phyloP scores from a whole-genome alignment of 2,113 vertebrate species.

The Epinephelus cyanopodus region DNA sequence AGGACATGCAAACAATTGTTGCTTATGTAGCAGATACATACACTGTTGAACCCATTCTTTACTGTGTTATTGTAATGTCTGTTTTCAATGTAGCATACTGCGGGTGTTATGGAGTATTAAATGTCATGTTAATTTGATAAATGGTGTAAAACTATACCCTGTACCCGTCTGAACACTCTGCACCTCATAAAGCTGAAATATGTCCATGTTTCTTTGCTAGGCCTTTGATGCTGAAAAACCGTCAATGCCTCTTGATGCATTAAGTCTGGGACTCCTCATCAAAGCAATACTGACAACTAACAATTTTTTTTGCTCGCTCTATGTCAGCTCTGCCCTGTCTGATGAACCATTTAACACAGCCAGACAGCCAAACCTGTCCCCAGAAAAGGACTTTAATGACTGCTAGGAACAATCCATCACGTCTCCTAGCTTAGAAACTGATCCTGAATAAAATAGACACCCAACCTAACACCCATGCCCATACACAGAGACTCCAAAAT shows the following conservation, averaged over 20 bases:
- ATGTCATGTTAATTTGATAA: slow-evolving; percentile 2
- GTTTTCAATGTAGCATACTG: background rate
- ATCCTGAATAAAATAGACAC: slow-evolving; percentile 47
- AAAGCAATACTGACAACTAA: slow-evolving; percentile 64
- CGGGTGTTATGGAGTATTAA: background rate
- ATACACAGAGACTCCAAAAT: slow-evolving; percentile 16
- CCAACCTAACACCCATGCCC: background rate
- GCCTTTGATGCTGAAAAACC: slow-evolving; percentile 10
- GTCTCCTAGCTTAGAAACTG: slow-evolving; percentile 40
- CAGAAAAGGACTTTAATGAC: slow-evolving; percentile 62
- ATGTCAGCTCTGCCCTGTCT: slow-evolving; percentile 47
- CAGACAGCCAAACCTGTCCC: slow-evolving; percentile 66
- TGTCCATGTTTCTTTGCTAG: background rate
- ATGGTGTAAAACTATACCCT: background rate
- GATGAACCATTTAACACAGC: slow-evolving; percentile 66
- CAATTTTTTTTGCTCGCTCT: slow-evolving; percentile 45
- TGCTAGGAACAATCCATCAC: slow-evolving; percentile 54
- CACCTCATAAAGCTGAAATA: slow-evolving; percentile 5
- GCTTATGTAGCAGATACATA: background rate
- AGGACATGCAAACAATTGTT: background rate
- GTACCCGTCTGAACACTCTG: background rate
- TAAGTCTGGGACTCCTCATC: slow-evolving; percentile 50
- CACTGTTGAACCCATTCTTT: background rate
- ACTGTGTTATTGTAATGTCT: background rate
- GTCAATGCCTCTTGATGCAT: slow-evolving; percentile 31